Evolutionary conservation across 2,888 invertebrate genomes (phyloP).

Genomic region (Ormia ochracea): DNA sequence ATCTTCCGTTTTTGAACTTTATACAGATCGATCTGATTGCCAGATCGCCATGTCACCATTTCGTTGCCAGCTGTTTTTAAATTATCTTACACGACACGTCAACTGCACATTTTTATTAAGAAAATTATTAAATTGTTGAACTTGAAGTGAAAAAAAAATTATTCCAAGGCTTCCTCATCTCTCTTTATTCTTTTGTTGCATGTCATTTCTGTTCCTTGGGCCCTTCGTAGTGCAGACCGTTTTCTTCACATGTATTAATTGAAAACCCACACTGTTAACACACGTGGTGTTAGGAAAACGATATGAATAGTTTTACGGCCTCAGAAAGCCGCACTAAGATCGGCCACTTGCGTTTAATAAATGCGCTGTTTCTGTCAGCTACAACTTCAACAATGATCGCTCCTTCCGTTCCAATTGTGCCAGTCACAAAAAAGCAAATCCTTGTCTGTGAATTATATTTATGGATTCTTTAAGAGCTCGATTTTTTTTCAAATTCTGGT

Average conservation of each 20-base stretch:
- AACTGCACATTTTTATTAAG: no score
- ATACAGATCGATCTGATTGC: no score
- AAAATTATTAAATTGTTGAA: no score
- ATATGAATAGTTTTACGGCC: not conserved
- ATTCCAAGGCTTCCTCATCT: no score
- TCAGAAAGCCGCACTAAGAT: slow-evolving; percentile 29
- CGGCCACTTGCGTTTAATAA: not conserved
- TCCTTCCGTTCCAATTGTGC: slow-evolving; percentile 64
- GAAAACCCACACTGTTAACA: not conserved
- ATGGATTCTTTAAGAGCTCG: slow-evolving; percentile 15
- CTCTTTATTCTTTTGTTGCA: no score
- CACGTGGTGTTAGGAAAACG: not conserved
- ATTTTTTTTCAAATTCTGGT: slow-evolving; percentile 21
- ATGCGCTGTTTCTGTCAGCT: slow-evolving; percentile 61
- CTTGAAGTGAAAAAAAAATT: no score
- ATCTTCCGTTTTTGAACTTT: no score
- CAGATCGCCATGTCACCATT: no score
- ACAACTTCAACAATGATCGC: slow-evolving; percentile 58
- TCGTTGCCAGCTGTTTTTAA: no score
- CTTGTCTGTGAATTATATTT: slow-evolving; percentile 5
- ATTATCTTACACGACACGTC: no score
- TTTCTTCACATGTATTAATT: slow-evolving; percentile 11
- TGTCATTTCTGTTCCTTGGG: not conserved
- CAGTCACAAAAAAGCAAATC: slow-evolving; percentile 27
- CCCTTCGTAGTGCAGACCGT: not conserved